A percentile compares a stretch with the other conserved stretches of the same genome.
phyloP scores from a whole-genome alignment of 2,797 vertebrate genomes.

The Toxotes lorentzi region DNA sequence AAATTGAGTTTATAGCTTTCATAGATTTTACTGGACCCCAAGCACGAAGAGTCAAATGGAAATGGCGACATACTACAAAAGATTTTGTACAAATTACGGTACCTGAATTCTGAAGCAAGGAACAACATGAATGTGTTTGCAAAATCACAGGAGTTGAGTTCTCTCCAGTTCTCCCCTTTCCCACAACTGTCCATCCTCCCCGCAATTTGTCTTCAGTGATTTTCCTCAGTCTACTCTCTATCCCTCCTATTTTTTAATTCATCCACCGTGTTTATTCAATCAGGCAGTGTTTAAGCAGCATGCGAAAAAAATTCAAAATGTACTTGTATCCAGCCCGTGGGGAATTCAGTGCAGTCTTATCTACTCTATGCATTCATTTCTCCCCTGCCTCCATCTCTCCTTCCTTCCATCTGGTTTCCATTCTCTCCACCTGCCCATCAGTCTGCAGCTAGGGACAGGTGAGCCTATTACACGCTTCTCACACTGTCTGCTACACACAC shows the following conservation, averaged over 20 bases:
- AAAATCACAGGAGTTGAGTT: neutral
- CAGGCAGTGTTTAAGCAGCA: neutral
- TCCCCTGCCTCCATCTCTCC: slow-evolving; percentile 9
- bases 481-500: slow-evolving; percentile 61
- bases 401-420: slow-evolving; percentile 72
- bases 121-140: neutral
- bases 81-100: neutral
- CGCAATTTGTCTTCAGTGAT: neutral
- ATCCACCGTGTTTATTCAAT: slow-evolving; percentile 6
- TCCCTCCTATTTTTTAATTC: neutral
- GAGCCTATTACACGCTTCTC: slow-evolving; percentile 77
- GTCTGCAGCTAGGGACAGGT: slow-evolving; percentile 76
- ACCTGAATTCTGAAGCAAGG: neutral
- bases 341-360: slow-evolving; percentile 37
- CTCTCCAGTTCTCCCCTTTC: neutral
- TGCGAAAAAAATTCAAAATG: slow-evolving; percentile 6
- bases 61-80: slow-evolving; percentile 1
- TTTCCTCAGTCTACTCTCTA: neutral
- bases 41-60: neutral
- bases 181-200: neutral
- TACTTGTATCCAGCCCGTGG: slow-evolving; percentile 25
- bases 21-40: neutral
- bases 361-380: slow-evolving; percentile 33
- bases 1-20: neutral
- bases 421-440: slow-evolving; percentile 80